A percentile compares a stretch with the other conserved stretches of the same genome.
These are phyloP conservation scores for Raphicerus campestris DNA, from an alignment of 2,113 vertebrate genomes.

Conservation along the genomic window DNA sequence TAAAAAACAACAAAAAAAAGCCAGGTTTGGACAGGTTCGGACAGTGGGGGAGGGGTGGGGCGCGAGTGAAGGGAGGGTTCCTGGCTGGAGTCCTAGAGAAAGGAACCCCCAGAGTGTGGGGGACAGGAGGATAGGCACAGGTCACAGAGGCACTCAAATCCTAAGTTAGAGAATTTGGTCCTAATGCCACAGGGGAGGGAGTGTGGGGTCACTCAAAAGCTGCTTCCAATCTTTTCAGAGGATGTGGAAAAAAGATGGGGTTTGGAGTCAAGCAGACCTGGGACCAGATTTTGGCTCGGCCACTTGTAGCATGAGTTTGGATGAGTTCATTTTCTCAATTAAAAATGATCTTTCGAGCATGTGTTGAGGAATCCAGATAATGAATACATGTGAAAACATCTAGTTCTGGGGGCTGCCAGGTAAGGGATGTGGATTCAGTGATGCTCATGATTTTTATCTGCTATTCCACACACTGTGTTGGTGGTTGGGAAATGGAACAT, in stretches of 20 bases:
- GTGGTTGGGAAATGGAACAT: neutral
- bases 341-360: neutral
- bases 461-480: neutral
- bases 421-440: neutral
- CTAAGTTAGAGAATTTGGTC: neutral
- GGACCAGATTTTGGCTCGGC: neutral
- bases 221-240: neutral
- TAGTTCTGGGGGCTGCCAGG: neutral
- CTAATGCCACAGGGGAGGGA: neutral
- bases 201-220: neutral
- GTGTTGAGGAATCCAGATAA: neutral
- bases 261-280: neutral
- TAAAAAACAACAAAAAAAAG: neutral
- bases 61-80: rapidly evolving
- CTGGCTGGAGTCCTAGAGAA: neutral
- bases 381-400: neutral
- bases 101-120: neutral
- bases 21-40: neutral
- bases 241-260: neutral
- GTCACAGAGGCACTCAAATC: neutral
- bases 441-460: rapidly evolving
- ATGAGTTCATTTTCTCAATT: neutral
- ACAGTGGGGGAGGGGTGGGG: no score
- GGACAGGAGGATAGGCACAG: no score
- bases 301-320: neutral